A percentile compares a stretch with the other conserved stretches of the same genome.
These are phyloP conservation scores for Drosophila mimica DNA, from an alignment of 2,888 invertebrate genomes.

Conservation along the genomic window DNA sequence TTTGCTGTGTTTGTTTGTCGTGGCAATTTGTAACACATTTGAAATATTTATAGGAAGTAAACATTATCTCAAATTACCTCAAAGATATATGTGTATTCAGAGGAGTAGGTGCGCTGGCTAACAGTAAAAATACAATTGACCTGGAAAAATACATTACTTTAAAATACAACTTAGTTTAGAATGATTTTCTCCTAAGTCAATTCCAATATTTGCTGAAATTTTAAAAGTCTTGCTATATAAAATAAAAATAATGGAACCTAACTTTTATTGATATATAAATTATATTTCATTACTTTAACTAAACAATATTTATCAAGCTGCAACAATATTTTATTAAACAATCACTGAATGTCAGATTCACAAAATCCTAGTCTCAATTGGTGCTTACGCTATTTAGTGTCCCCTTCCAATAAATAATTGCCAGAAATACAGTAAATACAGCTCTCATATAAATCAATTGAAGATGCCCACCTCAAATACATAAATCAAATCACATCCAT, in stretches of 20 bases:
- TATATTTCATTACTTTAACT: background rate
- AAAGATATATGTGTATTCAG: background rate
- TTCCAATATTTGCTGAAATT: background rate
- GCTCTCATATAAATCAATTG: slow-evolving; percentile 43
- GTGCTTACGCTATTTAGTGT: background rate
- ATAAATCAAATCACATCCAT: slow-evolving; percentile 56
- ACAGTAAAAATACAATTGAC: too few relatives aligned
- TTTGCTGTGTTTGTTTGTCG: slow-evolving; percentile 31
- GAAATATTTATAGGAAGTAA: slow-evolving; percentile 29
- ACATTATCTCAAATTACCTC: background rate
- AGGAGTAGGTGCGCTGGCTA: background rate
- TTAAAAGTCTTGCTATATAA: background rate
- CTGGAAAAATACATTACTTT: background rate
- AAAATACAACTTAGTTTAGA: background rate
- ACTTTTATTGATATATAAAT: background rate
- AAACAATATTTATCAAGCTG: background rate
- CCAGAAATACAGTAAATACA: background rate
- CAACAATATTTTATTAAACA: background rate
- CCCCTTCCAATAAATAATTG: slow-evolving; percentile 5
- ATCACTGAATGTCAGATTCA: background rate
- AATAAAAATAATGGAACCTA: background rate
- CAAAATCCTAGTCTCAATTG: slow-evolving; percentile 1
- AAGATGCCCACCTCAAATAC: slow-evolving; percentile 25
- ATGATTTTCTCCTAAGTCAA: background rate
- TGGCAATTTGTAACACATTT: slow-evolving; percentile 54